phyloP scores from a whole-genome alignment of 2,888 invertebrate genomes.

The Acrocyrtus sp. region DNA sequence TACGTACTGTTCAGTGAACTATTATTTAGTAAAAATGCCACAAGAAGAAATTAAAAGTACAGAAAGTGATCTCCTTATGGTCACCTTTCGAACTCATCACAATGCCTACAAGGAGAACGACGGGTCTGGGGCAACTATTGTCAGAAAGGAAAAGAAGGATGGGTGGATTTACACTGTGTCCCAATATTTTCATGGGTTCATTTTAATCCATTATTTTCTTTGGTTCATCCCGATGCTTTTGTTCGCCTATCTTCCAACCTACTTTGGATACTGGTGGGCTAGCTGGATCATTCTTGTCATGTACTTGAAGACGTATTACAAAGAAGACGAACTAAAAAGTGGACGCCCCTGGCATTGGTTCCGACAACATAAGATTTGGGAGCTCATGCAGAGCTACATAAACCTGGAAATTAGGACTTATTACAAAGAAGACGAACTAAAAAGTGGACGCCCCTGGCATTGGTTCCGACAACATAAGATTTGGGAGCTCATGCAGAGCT shows the following conservation, averaged over 20 bases:
- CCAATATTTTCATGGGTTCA: slow-evolving; percentile 31
- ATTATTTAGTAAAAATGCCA: not conserved
- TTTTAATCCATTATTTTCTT: slow-evolving; percentile 42
- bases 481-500: slow-evolving; percentile 28
- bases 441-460: slow-evolving; percentile 37
- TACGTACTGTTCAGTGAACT: too few relatives aligned
- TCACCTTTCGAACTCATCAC: slow-evolving; percentile 28
- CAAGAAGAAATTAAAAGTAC: not conserved
- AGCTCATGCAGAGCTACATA: slow-evolving; percentile 21
- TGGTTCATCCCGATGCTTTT: slow-evolving; percentile 43
- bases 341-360: slow-evolving; percentile 38
- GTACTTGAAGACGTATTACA: slow-evolving; percentile 39
- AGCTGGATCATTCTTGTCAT: slow-evolving; percentile 27
- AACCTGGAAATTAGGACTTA: slow-evolving; percentile 40
- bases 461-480: slow-evolving; percentile 17
- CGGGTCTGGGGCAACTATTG: slow-evolving; percentile 30
- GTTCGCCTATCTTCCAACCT: slow-evolving; percentile 19
- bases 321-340: slow-evolving; percentile 34
- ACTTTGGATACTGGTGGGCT: slow-evolving; percentile 29
- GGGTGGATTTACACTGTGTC: not conserved
- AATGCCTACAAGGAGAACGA: slow-evolving; percentile 34
- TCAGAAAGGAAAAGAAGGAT: not conserved
- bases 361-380: slow-evolving; percentile 21
- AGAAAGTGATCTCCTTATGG: not conserved
- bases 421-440: slow-evolving; percentile 39